These are phyloP conservation scores for Psix sp. DNA, from an alignment of 1,140 invertebrate species.

Conservation along the genomic window DNA sequence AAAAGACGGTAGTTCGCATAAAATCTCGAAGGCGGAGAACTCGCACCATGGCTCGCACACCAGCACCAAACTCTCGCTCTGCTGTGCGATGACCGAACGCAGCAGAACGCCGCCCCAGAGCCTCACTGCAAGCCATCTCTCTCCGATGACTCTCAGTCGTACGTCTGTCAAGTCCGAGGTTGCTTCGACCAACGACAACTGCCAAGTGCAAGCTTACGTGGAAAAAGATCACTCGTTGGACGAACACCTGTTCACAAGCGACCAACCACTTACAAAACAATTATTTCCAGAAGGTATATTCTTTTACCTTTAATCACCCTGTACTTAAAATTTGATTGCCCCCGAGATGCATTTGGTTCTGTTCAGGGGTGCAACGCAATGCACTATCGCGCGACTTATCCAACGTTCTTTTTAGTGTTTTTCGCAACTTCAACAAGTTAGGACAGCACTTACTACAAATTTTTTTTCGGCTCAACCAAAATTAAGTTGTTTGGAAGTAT, in stretches of 20 bases:
- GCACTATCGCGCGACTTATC: no score
- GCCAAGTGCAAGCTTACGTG: slow-evolving; percentile 57
- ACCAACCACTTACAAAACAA: slow-evolving; percentile 12
- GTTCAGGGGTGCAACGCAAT: no score
- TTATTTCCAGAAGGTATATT: background rate
- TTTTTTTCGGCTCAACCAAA: no score
- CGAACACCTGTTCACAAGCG: background rate
- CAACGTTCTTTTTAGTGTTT: no score
- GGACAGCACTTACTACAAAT: no score
- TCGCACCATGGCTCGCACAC: slow-evolving; percentile 72
- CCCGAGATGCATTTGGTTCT: no score
- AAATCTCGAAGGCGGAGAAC: slow-evolving; percentile 66
- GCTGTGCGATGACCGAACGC: slow-evolving; percentile 75
- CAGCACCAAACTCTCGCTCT: slow-evolving; percentile 73
- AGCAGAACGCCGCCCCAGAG: slow-evolving; percentile 73
- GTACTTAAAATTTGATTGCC: no score
- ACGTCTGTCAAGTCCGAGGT: slow-evolving; percentile 71
- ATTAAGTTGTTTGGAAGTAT: no score
- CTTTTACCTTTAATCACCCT: no score
- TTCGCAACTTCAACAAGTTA: no score
- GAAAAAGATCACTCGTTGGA: slow-evolving; percentile 57
- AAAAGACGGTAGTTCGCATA: slow-evolving; percentile 63
- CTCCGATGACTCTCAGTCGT: slow-evolving; percentile 66
- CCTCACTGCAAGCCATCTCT: slow-evolving; percentile 67
- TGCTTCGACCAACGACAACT: slow-evolving; percentile 66